These are phyloP conservation scores for Conops quadrifasciatus DNA, from an alignment of 2,888 invertebrate genomes.

Conservation along the genomic window DNA sequence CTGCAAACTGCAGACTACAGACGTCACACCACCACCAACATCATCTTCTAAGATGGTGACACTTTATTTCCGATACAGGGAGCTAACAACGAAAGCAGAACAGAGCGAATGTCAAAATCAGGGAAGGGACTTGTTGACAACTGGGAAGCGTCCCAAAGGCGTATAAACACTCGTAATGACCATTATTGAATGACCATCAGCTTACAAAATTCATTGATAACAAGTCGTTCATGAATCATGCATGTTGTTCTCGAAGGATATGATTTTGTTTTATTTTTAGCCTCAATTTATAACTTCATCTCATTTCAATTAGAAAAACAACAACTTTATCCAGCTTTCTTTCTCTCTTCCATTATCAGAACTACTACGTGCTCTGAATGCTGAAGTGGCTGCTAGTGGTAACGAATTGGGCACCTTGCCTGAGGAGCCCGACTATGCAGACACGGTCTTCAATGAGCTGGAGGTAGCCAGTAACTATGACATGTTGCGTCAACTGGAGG, in stretches of 20 bases:
- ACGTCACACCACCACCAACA: neutral
- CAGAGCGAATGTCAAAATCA: neutral
- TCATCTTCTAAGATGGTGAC: neutral
- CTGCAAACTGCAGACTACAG: no score
- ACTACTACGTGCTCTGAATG: conserved; percentile 56
- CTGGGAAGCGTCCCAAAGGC: no score
- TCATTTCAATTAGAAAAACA: no score
- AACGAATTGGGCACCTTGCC: conserved; percentile 47
- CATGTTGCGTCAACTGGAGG: conserved; percentile 58
- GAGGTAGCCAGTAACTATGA: conserved; percentile 59
- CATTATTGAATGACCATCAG: no score
- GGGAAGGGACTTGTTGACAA: neutral
- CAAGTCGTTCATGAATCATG: no score
- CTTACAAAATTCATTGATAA: no score
- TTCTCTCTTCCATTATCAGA: conserved; percentile 46
- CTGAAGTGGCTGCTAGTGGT: conserved; percentile 50
- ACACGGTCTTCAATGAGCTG: conserved; percentile 57
- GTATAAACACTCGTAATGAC: no score
- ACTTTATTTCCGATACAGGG: conserved; percentile 3
- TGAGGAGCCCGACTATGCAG: conserved; percentile 56
- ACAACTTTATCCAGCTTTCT: no score
- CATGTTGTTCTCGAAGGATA: no score
- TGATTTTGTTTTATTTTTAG: neutral
- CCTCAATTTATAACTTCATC: no score
- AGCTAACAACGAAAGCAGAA: neutral